A percentile compares a stretch with the other conserved stretches of the same genome.
Conservation (phyloP, 2,797 vertebrate species). For the Poecilia gillii region DNA sequence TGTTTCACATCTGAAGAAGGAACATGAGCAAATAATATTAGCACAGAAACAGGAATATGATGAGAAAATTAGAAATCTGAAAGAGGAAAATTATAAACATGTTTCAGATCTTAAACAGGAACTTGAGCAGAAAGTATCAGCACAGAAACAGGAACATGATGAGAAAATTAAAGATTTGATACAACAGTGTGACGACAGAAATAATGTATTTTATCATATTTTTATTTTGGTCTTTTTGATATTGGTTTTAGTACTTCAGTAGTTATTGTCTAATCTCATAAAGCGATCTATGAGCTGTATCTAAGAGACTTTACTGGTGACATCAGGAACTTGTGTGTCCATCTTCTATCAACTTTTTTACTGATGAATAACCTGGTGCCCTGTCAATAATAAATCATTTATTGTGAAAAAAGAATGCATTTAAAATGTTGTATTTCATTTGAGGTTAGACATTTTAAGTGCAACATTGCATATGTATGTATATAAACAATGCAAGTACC, state of each 20-base stretch:
- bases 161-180: neutral
- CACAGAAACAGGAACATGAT: neutral
- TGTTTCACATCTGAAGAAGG: neutral
- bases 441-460: no score
- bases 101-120: no score
- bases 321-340: neutral
- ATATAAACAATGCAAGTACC: no score
- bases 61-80: neutral
- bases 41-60: neutral
- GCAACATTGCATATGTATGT: neutral
- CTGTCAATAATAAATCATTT: neutral
- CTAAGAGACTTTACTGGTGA: neutral
- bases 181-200: neutral
- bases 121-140: no score
- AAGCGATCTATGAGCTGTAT: neutral
- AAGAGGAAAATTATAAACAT: no score
- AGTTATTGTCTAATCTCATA: neutral
- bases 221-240: neutral
- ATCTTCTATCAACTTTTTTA: neutral
- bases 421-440: neutral
- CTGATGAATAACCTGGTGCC: neutral
- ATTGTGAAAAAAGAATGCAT: neutral
- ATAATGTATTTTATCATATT: neutral
- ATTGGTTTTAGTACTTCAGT: neutral
- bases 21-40: neutral